These are phyloP conservation scores for Lordiphosa andalusiaca DNA, from an alignment of 2,888 invertebrate genomes.

Conservation along the genomic window DNA sequence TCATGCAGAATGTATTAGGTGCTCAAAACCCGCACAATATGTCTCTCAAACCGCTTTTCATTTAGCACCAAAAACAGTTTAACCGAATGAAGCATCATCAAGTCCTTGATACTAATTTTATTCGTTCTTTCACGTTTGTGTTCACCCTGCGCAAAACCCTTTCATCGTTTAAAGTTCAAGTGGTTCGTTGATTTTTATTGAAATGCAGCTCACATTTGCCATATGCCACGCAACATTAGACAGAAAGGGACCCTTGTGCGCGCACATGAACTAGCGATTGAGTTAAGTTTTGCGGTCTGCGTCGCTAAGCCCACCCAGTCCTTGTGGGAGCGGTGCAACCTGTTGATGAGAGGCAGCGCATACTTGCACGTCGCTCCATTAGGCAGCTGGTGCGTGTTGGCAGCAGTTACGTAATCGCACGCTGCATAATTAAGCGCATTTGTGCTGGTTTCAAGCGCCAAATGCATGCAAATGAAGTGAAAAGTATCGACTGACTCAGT, in stretches of 20 bases:
- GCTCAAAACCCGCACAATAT: too few relatives aligned
- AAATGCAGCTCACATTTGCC: slow-evolving; percentile 60
- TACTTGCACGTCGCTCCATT: slow-evolving; percentile 40
- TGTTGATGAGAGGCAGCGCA: slow-evolving; percentile 49
- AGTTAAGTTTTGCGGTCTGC: slow-evolving; percentile 8
- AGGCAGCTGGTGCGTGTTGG: slow-evolving; percentile 27
- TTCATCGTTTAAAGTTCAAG: slow-evolving; percentile 21
- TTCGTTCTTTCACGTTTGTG: neutral
- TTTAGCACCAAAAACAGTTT: too few relatives aligned
- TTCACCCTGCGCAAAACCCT: neutral
- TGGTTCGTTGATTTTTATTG: slow-evolving; percentile 54
- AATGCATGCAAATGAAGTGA: slow-evolving; percentile 46
- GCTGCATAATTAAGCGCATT: slow-evolving; percentile 62
- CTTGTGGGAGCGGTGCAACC: slow-evolving; percentile 31
- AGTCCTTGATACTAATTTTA: too few relatives aligned
- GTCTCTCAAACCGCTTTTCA: too few relatives aligned
- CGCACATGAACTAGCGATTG: slow-evolving; percentile 32
- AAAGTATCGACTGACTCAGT: slow-evolving; percentile 10
- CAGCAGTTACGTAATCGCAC: slow-evolving; percentile 23
- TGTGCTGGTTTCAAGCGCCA: slow-evolving; percentile 35
- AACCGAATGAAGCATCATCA: too few relatives aligned
- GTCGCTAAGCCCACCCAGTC: neutral
- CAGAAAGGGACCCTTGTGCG: slow-evolving; percentile 15
- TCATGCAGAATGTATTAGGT: too few relatives aligned
- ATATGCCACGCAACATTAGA: slow-evolving; percentile 59